Evolutionary conservation across 2,888 invertebrate genomes (phyloP), one percentile per base, ranked within the genome.

Genomic region (Pedicia rivosa): DNA sequence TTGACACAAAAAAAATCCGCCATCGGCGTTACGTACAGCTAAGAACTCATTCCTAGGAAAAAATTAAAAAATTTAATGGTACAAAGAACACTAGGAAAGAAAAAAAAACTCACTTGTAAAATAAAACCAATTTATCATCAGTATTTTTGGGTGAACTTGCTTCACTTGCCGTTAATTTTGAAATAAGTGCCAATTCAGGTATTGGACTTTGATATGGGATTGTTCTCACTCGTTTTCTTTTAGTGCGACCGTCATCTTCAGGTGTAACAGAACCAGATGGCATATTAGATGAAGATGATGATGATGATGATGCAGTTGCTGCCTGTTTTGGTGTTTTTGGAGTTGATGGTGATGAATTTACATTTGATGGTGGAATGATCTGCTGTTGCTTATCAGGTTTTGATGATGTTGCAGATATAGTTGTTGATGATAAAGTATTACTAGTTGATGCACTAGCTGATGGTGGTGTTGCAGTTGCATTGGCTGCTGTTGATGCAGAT

Each of bases 1-100:
- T 59, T 90, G 87, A 57, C 91, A 91, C 40, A 91, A 72, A 57
- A 80, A 86, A 63, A 83, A 84, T 43, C 80, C 74, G 46, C 87
- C 87, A 55, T 87, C 87, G 0, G 82, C 80, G 56, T 90, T 91
- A 47, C 91, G 73, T 1, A 91, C 87, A 2, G 90, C 91, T 52
- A 92, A 63, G 63, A 87, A 90, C 61, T 88, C 86, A 54, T 84
- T 83, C 57, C 84, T 77, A 50, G 47, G 64, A 59, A 5, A 12
- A 30, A 14, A 29, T 24, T 16, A 37, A 5, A 16, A 15, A 16
- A 31, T 16, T 16, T n/a, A 7, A 13, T 15, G 3, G 29, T 38
- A 19, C 9, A 13, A 38, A 31, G 9, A 15, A 41, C n/a, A 14
- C 29, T n/a, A 20, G 32, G 16, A 20, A 41, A 22, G 15, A 14